A percentile compares a stretch with the other conserved stretches of the same genome.
Conservation (phyloP, 2,113 vertebrate species). For the Calonectris borealis region DNA sequence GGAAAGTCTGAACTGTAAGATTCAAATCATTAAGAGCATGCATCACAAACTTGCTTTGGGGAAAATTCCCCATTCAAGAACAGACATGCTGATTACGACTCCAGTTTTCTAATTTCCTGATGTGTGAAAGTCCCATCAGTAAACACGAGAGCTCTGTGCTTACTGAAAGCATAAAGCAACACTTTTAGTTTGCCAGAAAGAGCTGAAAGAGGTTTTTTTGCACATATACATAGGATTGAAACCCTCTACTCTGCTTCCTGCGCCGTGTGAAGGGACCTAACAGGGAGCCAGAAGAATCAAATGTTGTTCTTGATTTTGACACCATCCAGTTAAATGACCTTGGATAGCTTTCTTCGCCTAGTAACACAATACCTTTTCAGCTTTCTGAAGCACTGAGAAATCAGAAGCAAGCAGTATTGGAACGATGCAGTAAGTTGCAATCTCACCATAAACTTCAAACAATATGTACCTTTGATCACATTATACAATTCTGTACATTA, state of each 20-base stretch:
- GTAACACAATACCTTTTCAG: not conserved
- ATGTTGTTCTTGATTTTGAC: not conserved
- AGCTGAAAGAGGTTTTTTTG: not conserved
- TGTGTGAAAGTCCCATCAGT: not conserved
- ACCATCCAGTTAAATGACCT: not conserved
- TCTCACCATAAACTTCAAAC: not conserved
- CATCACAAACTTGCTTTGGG: slow-evolving; percentile 17
- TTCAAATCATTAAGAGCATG: not conserved
- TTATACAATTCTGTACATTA: not conserved
- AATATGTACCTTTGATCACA: not conserved
- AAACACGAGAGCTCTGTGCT: not conserved
- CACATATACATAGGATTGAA: not conserved
- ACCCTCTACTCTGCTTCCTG: not conserved
- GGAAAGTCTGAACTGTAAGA: slow-evolving; percentile 23
- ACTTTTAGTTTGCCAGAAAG: not conserved
- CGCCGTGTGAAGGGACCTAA: not conserved
- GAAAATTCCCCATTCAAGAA: slow-evolving; percentile 65
- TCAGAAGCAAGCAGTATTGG: not conserved
- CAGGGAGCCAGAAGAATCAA: not conserved
- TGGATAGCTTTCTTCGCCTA: not conserved
- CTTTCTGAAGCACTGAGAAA: not conserved
- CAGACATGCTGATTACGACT: not conserved
- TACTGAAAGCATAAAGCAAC: not conserved
- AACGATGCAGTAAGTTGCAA: not conserved
- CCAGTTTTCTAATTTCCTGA: slow-evolving; percentile 42